A percentile compares a stretch with the other conserved stretches of the same genome.
phyloP scores from a whole-genome alignment of 2,113 vertebrate genomes.

The Pontoporia blainvillei region DNA sequence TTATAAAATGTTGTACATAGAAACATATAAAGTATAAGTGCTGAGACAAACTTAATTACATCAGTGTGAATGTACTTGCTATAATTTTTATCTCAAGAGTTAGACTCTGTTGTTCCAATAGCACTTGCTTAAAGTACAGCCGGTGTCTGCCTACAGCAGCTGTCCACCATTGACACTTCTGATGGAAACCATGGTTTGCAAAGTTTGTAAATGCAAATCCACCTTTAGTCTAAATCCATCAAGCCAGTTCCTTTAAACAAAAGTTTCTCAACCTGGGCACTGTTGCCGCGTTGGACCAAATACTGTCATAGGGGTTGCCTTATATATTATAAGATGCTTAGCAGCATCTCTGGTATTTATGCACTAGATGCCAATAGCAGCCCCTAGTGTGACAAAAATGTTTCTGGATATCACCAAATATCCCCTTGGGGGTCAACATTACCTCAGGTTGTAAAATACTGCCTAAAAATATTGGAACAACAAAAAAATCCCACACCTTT shows the following conservation, averaged over 20 bases:
- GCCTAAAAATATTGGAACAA: not conserved
- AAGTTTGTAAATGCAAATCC: not conserved
- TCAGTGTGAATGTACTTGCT: slow-evolving; percentile 41
- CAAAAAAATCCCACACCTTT: not conserved
- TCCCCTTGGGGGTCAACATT: not conserved
- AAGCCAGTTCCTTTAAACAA: not conserved
- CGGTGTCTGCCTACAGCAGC: not conserved
- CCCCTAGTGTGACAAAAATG: not conserved
- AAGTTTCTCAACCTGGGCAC: not conserved
- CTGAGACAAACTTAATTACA: slow-evolving; percentile 42
- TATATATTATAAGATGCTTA: accelerated
- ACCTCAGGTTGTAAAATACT: not conserved
- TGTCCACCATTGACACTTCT: not conserved
- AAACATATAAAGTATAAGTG: slow-evolving; percentile 41
- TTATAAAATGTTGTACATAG: slow-evolving; percentile 56
- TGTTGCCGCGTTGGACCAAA: not conserved
- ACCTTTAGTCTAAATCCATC: not conserved
- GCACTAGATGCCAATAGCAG: not conserved
- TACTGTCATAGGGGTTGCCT: no score
- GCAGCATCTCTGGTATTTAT: not conserved
- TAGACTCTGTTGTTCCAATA: not conserved
- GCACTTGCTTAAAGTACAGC: not conserved
- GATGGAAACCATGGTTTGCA: not conserved
- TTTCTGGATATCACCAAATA: not conserved
- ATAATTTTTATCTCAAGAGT: slow-evolving; percentile 57